Evolutionary conservation across 2,888 invertebrate species (phyloP).

Genomic region (Erebia epiphron): DNA sequence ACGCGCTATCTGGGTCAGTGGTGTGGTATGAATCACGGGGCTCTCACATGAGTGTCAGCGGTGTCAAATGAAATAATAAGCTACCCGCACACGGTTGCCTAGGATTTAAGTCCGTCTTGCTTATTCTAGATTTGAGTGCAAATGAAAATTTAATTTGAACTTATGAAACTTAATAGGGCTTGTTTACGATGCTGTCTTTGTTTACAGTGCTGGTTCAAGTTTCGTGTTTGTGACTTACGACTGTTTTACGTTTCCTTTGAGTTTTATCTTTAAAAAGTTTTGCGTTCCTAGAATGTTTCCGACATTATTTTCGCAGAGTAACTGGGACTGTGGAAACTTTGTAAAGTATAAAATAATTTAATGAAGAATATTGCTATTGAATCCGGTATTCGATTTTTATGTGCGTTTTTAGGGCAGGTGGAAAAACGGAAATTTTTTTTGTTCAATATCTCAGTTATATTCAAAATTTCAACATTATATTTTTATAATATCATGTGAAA

Average conservation of each 20-base stretch:
- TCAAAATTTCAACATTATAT: no score
- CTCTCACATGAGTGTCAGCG: constrained; percentile 43
- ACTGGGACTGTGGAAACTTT: not conserved
- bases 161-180: constrained; percentile 22
- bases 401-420: no score
- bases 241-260: constrained; percentile 4
- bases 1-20: constrained; percentile 52
- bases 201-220: constrained; percentile 9
- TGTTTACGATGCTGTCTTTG: constrained; percentile 14
- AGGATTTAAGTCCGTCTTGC: constrained; percentile 20
- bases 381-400: no score
- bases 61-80: constrained; percentile 54
- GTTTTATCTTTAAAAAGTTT: constrained; percentile 16
- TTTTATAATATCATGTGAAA: no score
- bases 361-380: not conserved
- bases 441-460: no score
- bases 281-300: not conserved
- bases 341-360: not conserved
- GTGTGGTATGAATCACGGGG: constrained; percentile 50
- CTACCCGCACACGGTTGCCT: constrained; percentile 33
- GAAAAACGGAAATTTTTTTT: no score
- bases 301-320: not conserved
- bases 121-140: constrained; percentile 19
- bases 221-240: constrained; percentile 18
- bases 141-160: constrained; percentile 22